Conservation (phyloP, 2,797 vertebrate genomes). For the Tragopan temminckii region DNA sequence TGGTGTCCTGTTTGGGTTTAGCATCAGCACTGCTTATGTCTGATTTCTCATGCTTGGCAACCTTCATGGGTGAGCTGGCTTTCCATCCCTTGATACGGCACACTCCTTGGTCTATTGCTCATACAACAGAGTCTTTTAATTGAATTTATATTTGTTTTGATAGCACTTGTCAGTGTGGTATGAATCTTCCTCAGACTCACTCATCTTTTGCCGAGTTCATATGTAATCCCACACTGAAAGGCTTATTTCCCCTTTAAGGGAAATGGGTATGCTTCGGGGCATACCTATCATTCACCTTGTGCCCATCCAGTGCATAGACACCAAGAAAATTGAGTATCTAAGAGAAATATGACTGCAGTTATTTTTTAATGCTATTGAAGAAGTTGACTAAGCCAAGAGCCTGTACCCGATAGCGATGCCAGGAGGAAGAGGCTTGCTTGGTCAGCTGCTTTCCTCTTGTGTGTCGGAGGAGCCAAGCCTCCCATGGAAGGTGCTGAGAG, state of each 20-base stretch:
- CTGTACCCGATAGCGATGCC: background rate
- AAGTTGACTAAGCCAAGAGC: background rate
- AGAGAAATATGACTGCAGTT: background rate
- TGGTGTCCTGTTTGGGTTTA: background rate
- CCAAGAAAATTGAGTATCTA: background rate
- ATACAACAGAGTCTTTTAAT: conserved; percentile 46
- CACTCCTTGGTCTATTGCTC: conserved; percentile 39
- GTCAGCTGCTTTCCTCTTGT: background rate
- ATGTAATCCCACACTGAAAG: background rate
- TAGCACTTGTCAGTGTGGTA: conserved; percentile 16
- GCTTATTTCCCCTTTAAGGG: background rate
- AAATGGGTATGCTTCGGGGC: background rate
- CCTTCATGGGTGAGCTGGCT: conserved; percentile 37
- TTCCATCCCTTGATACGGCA: conserved; percentile 3
- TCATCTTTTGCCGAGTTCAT: background rate
- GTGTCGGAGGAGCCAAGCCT: background rate
- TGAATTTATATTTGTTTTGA: conserved; percentile 63
- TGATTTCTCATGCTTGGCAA: conserved; percentile 52
- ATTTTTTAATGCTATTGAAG: background rate
- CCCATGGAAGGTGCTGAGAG: background rate
- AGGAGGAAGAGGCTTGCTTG: background rate
- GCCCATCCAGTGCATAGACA: background rate
- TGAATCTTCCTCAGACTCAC: conserved; percentile 42
- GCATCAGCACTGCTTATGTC: background rate
- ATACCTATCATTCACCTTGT: background rate